phyloP scores from a whole-genome alignment of 2,113 vertebrate species.

The Todiramphus chloris region DNA sequence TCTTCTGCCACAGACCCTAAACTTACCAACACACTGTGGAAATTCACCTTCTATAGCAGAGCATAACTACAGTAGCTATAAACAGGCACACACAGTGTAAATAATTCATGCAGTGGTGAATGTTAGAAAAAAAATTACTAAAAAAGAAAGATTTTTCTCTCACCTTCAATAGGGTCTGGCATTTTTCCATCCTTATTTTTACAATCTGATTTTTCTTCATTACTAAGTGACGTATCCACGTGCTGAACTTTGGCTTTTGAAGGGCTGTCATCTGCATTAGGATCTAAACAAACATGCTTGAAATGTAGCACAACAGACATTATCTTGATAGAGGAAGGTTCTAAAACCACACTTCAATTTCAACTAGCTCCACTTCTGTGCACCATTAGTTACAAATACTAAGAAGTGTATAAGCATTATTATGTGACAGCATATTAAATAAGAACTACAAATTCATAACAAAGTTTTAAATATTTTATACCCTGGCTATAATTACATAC shows the following conservation, averaged over 20 bases:
- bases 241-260: conserved; percentile 38
- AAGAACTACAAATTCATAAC: neutral
- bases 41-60: neutral
- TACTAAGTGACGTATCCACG: neutral
- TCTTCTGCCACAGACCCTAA: neutral
- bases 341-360: neutral
- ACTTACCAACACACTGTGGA: neutral
- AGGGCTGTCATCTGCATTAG: neutral
- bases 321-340: neutral
- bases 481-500: neutral
- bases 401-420: neutral
- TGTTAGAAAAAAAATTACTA: neutral
- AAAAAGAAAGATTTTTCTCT: neutral
- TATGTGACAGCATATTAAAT: neutral
- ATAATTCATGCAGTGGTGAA: neutral
- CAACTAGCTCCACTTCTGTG: neutral
- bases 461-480: neutral
- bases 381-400: neutral
- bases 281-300: conserved; percentile 14
- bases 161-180: neutral
- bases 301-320: neutral
- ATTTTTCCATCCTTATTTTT: neutral
- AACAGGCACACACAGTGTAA: neutral
- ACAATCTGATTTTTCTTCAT: neutral
- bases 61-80: neutral